phyloP scores from a whole-genome alignment of 2,888 invertebrate species.

The Andrena trimmerana region DNA sequence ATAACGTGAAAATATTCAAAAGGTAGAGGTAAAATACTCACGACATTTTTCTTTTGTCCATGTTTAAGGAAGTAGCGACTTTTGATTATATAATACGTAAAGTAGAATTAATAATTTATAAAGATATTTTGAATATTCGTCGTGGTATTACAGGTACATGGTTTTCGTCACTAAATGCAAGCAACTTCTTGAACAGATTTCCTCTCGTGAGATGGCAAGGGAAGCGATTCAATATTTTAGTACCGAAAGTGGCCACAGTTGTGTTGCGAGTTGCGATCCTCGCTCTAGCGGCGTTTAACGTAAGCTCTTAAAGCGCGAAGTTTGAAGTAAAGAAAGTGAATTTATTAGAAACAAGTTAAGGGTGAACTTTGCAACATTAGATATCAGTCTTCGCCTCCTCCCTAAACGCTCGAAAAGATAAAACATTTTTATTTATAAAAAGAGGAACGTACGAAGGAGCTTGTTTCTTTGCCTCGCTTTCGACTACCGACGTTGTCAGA shows the following conservation, averaged over 20 bases:
- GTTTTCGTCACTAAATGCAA: conserved; percentile 56
- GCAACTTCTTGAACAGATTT: conserved; percentile 61
- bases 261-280: no score
- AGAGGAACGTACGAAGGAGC: no score
- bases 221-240: conserved; percentile 81
- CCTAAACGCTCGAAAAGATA: no score
- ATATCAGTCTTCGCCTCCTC: no score
- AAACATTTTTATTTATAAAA: no score
- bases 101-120: conserved; percentile 27
- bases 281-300: no score
- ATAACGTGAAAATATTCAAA: conserved; percentile 19
- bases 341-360: no score
- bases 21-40: conserved; percentile 76
- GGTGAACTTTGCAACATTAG: no score
- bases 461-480: no score
- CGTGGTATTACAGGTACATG: conserved; percentile 66
- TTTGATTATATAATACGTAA: conserved; percentile 29
- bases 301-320: no score
- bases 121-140: conserved; percentile 24
- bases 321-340: no score
- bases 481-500: no score
- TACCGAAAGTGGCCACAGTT: conserved; percentile 67
- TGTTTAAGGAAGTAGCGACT: conserved; percentile 60
- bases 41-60: conserved; percentile 85
- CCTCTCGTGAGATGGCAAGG: conserved; percentile 59